phyloP scores from a whole-genome alignment of 2,113 vertebrate genomes.

The Vicugna pacos region DNA sequence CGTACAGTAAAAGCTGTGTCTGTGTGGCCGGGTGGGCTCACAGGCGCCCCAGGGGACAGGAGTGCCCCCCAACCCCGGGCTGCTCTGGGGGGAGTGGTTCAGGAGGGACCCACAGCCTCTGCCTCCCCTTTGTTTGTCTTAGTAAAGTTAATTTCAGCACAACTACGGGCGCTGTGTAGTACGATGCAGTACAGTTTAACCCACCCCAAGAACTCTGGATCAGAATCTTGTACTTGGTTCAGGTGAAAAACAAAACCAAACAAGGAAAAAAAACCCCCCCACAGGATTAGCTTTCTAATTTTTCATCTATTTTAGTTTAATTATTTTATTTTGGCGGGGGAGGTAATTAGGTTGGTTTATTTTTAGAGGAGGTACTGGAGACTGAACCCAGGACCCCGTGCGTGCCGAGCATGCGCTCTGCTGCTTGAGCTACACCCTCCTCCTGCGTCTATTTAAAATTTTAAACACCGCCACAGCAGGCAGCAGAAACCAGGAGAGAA shows the following conservation, averaged over 20 bases:
- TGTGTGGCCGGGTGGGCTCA: accelerated
- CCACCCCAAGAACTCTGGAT: not conserved
- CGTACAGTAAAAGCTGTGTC: not conserved
- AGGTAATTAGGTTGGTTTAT: no score
- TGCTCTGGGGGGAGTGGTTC: not conserved
- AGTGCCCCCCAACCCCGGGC: not conserved
- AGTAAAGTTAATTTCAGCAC: not conserved
- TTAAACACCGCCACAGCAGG: not conserved
- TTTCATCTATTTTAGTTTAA: not conserved
- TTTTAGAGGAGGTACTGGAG: no score
- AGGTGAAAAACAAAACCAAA: not conserved
- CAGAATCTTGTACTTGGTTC: not conserved
- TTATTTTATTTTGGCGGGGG: no score
- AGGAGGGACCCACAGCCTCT: not conserved
- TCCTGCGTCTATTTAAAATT: not conserved
- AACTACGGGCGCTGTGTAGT: not conserved
- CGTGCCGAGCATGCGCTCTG: no score
- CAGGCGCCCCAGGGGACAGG: not conserved
- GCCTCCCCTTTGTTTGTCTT: not conserved
- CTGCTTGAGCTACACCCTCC: no score
- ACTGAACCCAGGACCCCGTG: no score
- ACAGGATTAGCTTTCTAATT: not conserved
- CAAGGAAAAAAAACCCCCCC: not conserved
- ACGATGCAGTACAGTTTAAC: not conserved
- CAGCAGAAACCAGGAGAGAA: not conserved